phyloP scores from a whole-genome alignment of 2,113 vertebrate species.

The Romanogobio albipinnatus region DNA sequence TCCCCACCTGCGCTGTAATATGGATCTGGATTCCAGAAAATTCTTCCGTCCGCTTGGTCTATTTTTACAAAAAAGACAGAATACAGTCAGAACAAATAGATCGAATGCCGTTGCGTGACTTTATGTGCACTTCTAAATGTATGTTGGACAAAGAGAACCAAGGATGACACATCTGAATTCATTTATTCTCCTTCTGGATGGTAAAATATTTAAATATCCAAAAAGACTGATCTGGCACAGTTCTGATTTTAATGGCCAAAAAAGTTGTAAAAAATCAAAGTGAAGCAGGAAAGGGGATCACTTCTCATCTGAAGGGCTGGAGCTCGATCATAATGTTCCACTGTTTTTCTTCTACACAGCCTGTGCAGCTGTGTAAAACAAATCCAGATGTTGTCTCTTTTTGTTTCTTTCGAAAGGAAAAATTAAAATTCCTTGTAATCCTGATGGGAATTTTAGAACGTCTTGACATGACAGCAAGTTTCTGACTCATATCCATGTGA shows the following conservation, averaged over 20 bases:
- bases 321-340: not conserved
- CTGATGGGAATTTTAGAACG: not conserved
- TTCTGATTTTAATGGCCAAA: not conserved
- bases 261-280: not conserved
- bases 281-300: not conserved
- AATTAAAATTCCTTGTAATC: slow-evolving; percentile 1
- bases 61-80: not conserved
- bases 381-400: slow-evolving; percentile 46
- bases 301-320: not conserved
- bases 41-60: not conserved
- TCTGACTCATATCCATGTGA: not conserved
- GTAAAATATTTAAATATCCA: slow-evolving; percentile 1
- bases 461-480: not conserved
- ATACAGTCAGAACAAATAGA: not conserved
- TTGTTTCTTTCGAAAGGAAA: not conserved
- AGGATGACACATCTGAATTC: slow-evolving; percentile 6
- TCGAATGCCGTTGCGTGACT: not conserved
- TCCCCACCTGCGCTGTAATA: not conserved
- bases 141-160: not conserved
- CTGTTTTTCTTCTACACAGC: not conserved
- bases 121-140: not conserved
- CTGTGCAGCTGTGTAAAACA: slow-evolving; percentile 24
- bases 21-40: not conserved
- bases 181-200: slow-evolving; percentile 6
- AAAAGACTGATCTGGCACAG: not conserved